phyloP scores from a whole-genome alignment of 2,888 invertebrate species.

The Venusia cambrica region DNA sequence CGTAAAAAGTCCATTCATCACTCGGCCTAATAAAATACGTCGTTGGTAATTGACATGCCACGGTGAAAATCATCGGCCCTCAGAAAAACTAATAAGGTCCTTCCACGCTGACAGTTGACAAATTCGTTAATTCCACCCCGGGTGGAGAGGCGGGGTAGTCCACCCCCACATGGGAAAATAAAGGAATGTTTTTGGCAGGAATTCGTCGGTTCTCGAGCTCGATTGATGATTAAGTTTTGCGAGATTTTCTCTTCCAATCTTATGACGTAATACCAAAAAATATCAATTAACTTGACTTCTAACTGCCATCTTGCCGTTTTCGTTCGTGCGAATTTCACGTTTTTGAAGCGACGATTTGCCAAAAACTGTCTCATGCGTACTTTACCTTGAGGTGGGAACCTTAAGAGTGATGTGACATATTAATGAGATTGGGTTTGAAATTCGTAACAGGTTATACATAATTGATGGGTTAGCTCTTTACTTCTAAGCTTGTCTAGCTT shows the following conservation, averaged over 20 bases:
- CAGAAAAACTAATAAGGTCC: constrained; percentile 71
- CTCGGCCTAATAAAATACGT: constrained; percentile 33
- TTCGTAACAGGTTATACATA: too few relatives aligned
- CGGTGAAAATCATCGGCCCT: constrained; percentile 54
- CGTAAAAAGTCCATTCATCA: constrained; percentile 30
- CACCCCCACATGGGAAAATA: constrained; percentile 43
- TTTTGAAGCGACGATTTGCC: too few relatives aligned
- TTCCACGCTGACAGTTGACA: constrained; percentile 71
- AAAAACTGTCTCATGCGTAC: too few relatives aligned
- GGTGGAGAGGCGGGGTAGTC: constrained; percentile 27
- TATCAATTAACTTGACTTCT: too few relatives aligned
- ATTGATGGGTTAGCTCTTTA: too few relatives aligned
- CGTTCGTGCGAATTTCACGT: too few relatives aligned
- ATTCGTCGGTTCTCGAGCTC: constrained; percentile 30
- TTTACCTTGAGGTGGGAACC: too few relatives aligned
- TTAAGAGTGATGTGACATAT: too few relatives aligned
- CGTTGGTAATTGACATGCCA: constrained; percentile 45
- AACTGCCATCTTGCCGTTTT: too few relatives aligned
- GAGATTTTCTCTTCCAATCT: constrained; percentile 29
- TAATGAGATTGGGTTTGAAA: too few relatives aligned
- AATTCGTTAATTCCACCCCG: constrained; percentile 71
- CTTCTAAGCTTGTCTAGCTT: too few relatives aligned
- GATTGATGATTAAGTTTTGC: constrained; percentile 30
- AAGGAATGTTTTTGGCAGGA: constrained; percentile 41
- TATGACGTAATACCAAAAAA: too few relatives aligned